Evolutionary conservation across 2,113 vertebrate genomes (phyloP).

Genomic region (Sialia sialis): DNA sequence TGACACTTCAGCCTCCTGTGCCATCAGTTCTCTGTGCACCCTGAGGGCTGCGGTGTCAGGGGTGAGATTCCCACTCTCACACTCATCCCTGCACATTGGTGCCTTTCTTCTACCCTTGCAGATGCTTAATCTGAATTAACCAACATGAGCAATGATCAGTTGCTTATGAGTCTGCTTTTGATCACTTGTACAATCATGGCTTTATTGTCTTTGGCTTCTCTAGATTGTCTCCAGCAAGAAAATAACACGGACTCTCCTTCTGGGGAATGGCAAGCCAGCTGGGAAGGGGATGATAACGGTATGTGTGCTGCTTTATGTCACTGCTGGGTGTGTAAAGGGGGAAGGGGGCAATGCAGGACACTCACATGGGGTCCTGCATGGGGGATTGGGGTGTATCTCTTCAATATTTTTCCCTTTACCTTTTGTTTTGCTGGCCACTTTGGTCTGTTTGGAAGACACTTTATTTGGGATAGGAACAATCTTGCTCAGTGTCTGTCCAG

Average conservation of each 20-base stretch:
- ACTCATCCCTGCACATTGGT: rapidly evolving
- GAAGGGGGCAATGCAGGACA: background rate
- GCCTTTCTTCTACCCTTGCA: background rate
- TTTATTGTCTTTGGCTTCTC: background rate
- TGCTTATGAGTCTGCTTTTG: background rate
- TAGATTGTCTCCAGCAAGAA: constrained; percentile 99
- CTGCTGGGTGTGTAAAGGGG: background rate
- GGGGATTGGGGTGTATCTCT: background rate
- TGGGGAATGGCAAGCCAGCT: constrained; percentile 94
- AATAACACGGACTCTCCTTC: constrained; percentile 84
- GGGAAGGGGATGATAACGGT: constrained; percentile 95
- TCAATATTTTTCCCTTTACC: background rate
- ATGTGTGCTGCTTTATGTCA: background rate
- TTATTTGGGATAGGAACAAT: background rate
- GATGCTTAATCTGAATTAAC: background rate
- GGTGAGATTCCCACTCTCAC: background rate
- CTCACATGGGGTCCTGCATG: background rate
- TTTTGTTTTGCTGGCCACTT: background rate
- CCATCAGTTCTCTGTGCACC: rapidly evolving
- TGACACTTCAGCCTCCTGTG: background rate
- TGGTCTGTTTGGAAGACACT: background rate
- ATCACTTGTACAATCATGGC: background rate
- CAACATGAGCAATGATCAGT: background rate
- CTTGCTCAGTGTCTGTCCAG: background rate
- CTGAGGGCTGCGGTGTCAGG: rapidly evolving